Conservation (phyloP, 2,888 invertebrate genomes). For the Choristoneura rosaceana region DNA sequence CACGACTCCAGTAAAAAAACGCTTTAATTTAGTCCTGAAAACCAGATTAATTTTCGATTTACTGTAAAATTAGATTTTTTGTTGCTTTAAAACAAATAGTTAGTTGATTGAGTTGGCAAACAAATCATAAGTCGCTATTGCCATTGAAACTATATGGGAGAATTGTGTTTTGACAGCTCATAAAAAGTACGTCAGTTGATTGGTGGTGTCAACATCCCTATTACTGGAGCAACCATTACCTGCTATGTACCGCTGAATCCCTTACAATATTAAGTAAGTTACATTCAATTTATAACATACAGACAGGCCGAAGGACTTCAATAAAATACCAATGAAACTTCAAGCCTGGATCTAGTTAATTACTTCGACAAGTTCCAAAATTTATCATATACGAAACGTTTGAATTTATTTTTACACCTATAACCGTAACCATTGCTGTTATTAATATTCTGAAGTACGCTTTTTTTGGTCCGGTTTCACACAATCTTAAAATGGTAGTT, state of each 20-base stretch:
- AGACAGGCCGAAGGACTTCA: constrained; percentile 27
- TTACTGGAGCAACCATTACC: background rate
- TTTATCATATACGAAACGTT: constrained; percentile 22
- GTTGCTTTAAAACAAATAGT: too few relatives aligned
- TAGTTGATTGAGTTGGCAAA: too few relatives aligned
- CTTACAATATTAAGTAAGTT: constrained; percentile 25
- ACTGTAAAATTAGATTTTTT: too few relatives aligned
- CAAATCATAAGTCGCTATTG: too few relatives aligned
- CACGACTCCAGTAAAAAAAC: too few relatives aligned
- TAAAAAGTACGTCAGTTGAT: too few relatives aligned
- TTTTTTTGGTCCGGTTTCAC: background rate
- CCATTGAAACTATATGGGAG: too few relatives aligned
- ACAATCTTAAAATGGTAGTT: background rate
- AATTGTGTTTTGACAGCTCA: too few relatives aligned
- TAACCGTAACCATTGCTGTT: background rate
- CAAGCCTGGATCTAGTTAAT: constrained; percentile 22
- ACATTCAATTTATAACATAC: constrained; percentile 24
- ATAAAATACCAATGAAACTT: constrained; percentile 20
- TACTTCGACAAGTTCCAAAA: constrained; percentile 16
- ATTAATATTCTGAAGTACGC: background rate
- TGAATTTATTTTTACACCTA: constrained; percentile 30
- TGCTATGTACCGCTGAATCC: constrained; percentile 34
- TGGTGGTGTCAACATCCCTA: too few relatives aligned
- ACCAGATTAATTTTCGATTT: too few relatives aligned
- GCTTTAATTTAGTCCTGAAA: too few relatives aligned